Evolutionary conservation across 2,113 vertebrate species (phyloP).

Genomic region (Balaeniceps rex): DNA sequence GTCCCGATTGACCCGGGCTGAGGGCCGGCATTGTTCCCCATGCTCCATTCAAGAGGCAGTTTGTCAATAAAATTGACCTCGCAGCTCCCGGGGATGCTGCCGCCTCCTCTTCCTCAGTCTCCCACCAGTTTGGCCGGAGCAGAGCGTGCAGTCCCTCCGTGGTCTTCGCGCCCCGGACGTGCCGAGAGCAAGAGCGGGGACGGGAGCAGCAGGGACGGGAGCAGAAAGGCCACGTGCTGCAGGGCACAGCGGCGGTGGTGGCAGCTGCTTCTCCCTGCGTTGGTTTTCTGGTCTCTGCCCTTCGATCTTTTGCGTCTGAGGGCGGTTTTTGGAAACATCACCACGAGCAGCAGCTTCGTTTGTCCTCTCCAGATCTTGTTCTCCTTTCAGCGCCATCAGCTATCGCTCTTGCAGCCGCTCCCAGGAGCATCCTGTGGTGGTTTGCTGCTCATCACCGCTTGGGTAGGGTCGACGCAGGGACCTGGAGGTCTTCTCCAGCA

Average conservation of each 20-base stretch:
- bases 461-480: too few relatives aligned
- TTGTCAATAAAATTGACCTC: conserved; percentile 58
- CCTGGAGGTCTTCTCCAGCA: neutral
- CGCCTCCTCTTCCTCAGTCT: neutral
- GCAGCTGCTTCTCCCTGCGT: neutral
- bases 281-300: neutral
- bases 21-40: neutral
- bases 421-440: accelerated
- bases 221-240: neutral
- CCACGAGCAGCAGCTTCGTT: accelerated
- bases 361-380: neutral
- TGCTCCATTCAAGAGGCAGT: neutral
- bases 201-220: neutral
- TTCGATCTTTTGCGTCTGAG: neutral
- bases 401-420: accelerated
- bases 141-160: accelerated
- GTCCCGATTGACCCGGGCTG: neutral
- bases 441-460: neutral
- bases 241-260: accelerated
- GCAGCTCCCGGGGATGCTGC: neutral
- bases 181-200: neutral
- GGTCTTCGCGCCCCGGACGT: neutral
- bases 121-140: neutral
- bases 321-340: neutral
- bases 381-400: neutral